Conservation (phyloP, 2,888 invertebrate genomes). For the Poecilus cupreus region DNA sequence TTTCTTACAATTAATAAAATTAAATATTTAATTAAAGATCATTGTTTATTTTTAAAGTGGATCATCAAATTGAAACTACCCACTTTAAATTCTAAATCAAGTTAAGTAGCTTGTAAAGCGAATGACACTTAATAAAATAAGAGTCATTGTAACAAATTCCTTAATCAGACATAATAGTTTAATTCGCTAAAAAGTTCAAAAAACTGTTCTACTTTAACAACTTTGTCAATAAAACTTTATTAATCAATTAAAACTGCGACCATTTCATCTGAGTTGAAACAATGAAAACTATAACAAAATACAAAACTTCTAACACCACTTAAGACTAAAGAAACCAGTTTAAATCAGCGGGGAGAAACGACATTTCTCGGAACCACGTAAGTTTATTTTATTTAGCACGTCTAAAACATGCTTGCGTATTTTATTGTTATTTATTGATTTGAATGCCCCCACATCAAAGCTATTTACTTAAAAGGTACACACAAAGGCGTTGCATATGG, state of each 20-base stretch:
- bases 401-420: neutral
- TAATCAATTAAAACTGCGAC: conserved; percentile 2
- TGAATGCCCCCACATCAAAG: conserved; percentile 38
- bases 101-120: neutral
- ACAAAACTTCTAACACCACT: neutral
- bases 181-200: neutral
- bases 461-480: conserved; percentile 21
- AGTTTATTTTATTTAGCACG: conserved; percentile 26
- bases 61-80: neutral
- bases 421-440: conserved; percentile 37
- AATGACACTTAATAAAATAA: neutral
- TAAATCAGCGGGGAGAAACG: neutral
- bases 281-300: conserved; percentile 21
- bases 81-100: neutral
- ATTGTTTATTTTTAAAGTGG: no score
- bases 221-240: conserved; percentile 15
- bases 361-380: conserved; percentile 8
- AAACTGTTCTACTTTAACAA: neutral
- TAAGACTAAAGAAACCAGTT: neutral
- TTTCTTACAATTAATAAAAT: no score
- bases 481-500: conserved; percentile 32
- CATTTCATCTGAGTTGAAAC: conserved; percentile 12
- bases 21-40: no score
- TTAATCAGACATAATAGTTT: neutral
- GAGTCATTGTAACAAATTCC: neutral